Conservation (phyloP, 2,888 invertebrate species). For the Epinotia nisella region DNA sequence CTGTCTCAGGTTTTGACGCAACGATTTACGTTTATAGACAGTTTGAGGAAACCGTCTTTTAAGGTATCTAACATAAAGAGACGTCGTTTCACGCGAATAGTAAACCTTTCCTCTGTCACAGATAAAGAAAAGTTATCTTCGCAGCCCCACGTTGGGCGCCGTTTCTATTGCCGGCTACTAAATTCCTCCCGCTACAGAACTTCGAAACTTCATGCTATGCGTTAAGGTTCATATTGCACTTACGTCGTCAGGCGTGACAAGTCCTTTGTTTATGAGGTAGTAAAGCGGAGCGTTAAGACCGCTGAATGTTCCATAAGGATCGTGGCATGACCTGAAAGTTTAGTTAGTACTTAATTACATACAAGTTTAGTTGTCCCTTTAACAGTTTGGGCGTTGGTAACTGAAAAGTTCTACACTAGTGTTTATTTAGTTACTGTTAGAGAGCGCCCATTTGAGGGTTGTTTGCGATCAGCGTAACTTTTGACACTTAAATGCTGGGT, state of each 20-base stretch:
- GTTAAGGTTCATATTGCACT: slow-evolving; percentile 32
- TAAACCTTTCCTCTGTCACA: not conserved
- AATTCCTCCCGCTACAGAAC: not conserved
- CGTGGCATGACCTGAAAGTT: slow-evolving; percentile 81
- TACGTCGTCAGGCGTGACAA: slow-evolving; percentile 79
- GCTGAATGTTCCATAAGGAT: slow-evolving; percentile 77
- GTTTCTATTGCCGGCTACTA: slow-evolving; percentile 20
- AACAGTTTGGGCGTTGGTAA: not conserved
- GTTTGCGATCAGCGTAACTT: slow-evolving; percentile 3
- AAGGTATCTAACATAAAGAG: not conserved
- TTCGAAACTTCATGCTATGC: not conserved
- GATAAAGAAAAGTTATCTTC: slow-evolving; percentile 16
- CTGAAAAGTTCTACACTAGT: not conserved
- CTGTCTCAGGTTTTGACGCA: not conserved
- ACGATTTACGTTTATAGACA: slow-evolving; percentile 10
- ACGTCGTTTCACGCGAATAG: not conserved
- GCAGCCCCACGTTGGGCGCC: slow-evolving; percentile 30
- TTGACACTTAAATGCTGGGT: not conserved
- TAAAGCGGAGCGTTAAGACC: slow-evolving; percentile 83
- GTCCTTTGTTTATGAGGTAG: slow-evolving; percentile 83
- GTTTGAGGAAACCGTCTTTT: slow-evolving; percentile 1
- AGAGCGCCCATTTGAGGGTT: slow-evolving; percentile 8
- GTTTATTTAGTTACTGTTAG: slow-evolving; percentile 2
- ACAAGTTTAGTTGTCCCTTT: slow-evolving; percentile 6
- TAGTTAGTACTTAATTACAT: not conserved